These are phyloP conservation scores for Campoplex capitator DNA, from an alignment of 2,888 invertebrate species.

Conservation along the genomic window DNA sequence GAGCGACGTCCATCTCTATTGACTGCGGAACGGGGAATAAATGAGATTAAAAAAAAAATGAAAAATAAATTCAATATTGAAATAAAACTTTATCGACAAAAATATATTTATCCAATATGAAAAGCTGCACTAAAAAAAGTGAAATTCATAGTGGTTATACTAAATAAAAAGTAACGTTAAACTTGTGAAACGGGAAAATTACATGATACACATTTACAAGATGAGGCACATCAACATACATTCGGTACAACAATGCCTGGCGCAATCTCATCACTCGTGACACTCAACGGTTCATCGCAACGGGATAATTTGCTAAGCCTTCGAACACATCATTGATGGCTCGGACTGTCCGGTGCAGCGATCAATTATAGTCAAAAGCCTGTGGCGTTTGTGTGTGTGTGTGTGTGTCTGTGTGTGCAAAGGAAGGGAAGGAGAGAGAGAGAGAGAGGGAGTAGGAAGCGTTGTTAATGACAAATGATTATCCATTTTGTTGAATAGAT, in stretches of 20 bases:
- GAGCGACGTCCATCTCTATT: neutral
- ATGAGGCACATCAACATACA: slow-evolving; percentile 50
- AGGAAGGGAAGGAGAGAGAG: neutral
- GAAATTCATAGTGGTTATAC: neutral
- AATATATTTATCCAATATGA: neutral
- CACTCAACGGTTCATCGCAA: slow-evolving; percentile 31
- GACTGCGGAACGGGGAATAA: neutral
- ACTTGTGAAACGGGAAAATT: slow-evolving; percentile 32
- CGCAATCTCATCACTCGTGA: slow-evolving; percentile 36
- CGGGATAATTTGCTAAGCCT: slow-evolving; percentile 36
- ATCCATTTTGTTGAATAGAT: slow-evolving; percentile 42
- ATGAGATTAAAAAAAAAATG: neutral
- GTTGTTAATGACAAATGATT: slow-evolving; percentile 1
- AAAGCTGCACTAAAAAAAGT: neutral
- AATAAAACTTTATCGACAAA: neutral
- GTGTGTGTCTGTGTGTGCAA: too few species aligned
- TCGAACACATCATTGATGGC: slow-evolving; percentile 44
- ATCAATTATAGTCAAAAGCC: slow-evolving; percentile 9
- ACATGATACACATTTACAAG: slow-evolving; percentile 38
- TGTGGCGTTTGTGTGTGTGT: neutral
- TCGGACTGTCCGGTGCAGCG: slow-evolving; percentile 6
- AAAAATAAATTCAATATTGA: neutral
- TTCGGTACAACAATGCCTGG: slow-evolving; percentile 54
- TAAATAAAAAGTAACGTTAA: neutral
- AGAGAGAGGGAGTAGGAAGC: neutral